A percentile compares a stretch with the other conserved stretches of the same genome.
Conservation (phyloP, 2,888 invertebrate species). For the Cabera pusaria region DNA sequence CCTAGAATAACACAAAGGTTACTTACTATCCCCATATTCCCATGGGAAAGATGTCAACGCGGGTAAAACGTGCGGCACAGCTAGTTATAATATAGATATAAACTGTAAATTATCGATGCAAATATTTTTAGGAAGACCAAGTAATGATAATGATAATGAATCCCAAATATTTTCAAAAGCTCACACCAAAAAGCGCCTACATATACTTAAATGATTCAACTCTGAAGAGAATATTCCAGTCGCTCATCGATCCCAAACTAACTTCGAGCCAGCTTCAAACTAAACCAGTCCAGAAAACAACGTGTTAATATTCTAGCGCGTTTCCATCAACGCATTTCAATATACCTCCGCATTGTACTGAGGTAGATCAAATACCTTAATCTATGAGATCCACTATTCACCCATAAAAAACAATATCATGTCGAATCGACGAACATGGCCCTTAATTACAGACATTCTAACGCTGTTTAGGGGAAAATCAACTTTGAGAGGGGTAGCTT, state of each 20-base stretch:
- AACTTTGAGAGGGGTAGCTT: slow-evolving; percentile 22
- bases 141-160: too few species aligned
- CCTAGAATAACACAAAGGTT: too few species aligned
- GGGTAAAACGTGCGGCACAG: too few species aligned
- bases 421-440: slow-evolving; percentile 61
- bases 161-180: too few species aligned
- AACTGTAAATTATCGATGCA: too few species aligned
- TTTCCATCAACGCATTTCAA: slow-evolving; percentile 22
- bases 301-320: slow-evolving; percentile 21
- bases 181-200: background rate
- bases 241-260: too few species aligned
- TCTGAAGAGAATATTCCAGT: too few species aligned
- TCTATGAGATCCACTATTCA: slow-evolving; percentile 72
- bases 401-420: slow-evolving; percentile 78
- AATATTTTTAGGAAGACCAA: too few species aligned
- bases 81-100: too few species aligned
- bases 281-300: slow-evolving; percentile 23
- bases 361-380: slow-evolving; percentile 60
- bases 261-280: background rate
- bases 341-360: slow-evolving; percentile 35
- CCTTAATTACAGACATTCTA: slow-evolving; percentile 68
- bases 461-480: slow-evolving; percentile 28
- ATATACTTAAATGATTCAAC: background rate
- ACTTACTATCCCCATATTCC: too few species aligned
- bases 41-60: too few species aligned